Evolutionary conservation across 1,140 invertebrate species (phyloP).

Genomic region (Aporrectodea caliginosa): DNA sequence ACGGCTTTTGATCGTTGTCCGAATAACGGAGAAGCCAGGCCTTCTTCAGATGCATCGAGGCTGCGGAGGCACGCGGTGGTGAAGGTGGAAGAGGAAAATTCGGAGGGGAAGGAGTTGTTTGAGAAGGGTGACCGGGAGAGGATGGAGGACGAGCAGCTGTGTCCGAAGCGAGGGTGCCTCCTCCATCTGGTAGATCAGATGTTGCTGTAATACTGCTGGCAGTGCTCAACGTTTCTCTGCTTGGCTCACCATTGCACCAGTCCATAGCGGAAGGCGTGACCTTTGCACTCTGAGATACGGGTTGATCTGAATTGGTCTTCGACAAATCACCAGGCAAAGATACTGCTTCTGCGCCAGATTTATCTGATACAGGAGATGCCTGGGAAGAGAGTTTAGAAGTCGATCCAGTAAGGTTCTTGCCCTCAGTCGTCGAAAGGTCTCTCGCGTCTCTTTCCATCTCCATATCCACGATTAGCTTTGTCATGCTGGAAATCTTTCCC

Average conservation of each 20-base stretch:
- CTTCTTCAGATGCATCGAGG: background rate
- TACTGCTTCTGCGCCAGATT: no score
- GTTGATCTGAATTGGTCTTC: background rate
- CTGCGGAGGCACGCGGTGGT: background rate
- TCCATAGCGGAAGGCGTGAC: background rate
- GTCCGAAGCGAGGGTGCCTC: background rate
- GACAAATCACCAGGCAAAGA: no score
- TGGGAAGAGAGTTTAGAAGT: background rate
- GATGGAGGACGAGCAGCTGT: background rate
- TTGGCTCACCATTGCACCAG: no score
- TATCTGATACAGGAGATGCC: background rate
- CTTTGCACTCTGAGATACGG: no score
- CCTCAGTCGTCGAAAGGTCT: background rate
- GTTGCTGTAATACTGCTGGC: background rate
- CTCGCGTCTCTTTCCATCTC: background rate
- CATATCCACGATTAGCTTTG: background rate
- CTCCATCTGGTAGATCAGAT: background rate
- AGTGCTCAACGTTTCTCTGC: background rate
- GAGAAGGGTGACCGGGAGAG: no score
- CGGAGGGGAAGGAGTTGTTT: no score
- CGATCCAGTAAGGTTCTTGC: background rate
- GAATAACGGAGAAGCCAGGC: background rate
- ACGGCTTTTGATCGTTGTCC: background rate
- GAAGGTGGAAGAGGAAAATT: background rate
- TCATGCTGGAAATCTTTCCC: background rate